These are phyloP conservation scores for Danaus melanippus DNA, from an alignment of 1,140 invertebrate species.

Conservation along the genomic window DNA sequence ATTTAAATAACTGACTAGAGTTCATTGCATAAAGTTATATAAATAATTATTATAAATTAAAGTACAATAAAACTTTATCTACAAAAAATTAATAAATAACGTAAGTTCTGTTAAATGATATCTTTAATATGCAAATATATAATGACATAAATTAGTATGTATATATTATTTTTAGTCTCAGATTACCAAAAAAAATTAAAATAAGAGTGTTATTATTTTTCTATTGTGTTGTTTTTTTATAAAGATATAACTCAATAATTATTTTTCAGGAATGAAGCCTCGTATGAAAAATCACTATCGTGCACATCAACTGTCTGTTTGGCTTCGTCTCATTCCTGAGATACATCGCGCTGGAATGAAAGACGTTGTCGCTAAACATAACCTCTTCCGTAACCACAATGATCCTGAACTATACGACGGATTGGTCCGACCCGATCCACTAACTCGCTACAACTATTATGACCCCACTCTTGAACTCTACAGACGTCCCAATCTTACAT, in stretches of 20 bases:
- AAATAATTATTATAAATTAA: conserved; percentile 8
- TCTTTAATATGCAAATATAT: conserved; percentile 19
- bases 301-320: conserved; percentile 94
- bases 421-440: conserved; percentile 83
- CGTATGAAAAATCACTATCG: conserved; percentile 94
- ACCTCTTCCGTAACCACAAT: conserved; percentile 86
- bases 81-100: conserved; percentile 15
- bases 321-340: conserved; percentile 93
- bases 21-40: conserved; percentile 4
- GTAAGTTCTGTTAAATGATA: conserved; percentile 12
- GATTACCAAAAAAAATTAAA: background rate
- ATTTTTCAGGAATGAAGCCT: conserved; percentile 84
- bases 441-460: conserved; percentile 71
- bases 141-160: conserved; percentile 17
- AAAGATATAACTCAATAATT: conserved; percentile 14
- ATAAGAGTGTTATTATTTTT: background rate
- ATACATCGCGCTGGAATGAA: conserved; percentile 91
- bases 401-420: conserved; percentile 87
- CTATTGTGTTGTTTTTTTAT: background rate
- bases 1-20: background rate
- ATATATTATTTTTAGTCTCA: conserved; percentile 15
- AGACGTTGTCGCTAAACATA: conserved; percentile 86
- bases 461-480: conserved; percentile 71
- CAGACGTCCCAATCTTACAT: conserved; percentile 72
- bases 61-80: background rate